Evolutionary conservation across 2,888 invertebrate species (phyloP).

Genomic region (Pristionchus mayeri): DNA sequence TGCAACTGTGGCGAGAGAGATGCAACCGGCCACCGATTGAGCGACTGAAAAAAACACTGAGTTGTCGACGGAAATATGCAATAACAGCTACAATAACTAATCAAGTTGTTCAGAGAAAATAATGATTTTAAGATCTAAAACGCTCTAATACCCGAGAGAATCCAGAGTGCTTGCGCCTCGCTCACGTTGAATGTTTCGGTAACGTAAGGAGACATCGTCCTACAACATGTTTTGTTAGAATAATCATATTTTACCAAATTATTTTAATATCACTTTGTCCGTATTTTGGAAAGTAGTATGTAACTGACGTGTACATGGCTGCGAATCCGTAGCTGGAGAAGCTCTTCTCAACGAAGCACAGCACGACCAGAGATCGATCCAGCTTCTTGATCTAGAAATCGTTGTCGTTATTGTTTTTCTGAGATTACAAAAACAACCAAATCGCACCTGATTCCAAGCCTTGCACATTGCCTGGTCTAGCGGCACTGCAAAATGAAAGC

Average conservation of each 20-base stretch:
- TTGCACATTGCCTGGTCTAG: constrained; percentile 2
- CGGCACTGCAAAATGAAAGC: not conserved
- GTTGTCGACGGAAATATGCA: not conserved
- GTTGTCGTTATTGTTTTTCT: not conserved
- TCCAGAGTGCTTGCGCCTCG: not conserved
- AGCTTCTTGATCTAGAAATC: constrained; percentile 16
- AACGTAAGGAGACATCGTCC: constrained; percentile 22
- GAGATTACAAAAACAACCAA: too few relatives aligned
- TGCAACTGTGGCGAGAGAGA: not conserved
- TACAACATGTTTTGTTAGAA: too few relatives aligned
- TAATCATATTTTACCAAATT: not conserved
- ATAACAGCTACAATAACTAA: too few relatives aligned
- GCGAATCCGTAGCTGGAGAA: constrained; percentile 36
- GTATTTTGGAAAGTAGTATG: too few relatives aligned
- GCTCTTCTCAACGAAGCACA: constrained; percentile 41
- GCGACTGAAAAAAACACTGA: not conserved
- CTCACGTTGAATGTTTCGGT: constrained; percentile 11
- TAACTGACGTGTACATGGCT: constrained; percentile 40
- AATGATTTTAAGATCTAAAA: too few relatives aligned
- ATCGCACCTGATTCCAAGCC: not conserved
- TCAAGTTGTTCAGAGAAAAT: too few relatives aligned
- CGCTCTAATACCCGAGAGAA: constrained; percentile 13
- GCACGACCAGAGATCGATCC: not conserved
- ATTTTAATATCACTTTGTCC: too few relatives aligned
- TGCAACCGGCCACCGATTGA: constrained; percentile 22